Evolutionary conservation across 2,888 invertebrate species (phyloP).

Genomic region (Papilio demoleus): DNA sequence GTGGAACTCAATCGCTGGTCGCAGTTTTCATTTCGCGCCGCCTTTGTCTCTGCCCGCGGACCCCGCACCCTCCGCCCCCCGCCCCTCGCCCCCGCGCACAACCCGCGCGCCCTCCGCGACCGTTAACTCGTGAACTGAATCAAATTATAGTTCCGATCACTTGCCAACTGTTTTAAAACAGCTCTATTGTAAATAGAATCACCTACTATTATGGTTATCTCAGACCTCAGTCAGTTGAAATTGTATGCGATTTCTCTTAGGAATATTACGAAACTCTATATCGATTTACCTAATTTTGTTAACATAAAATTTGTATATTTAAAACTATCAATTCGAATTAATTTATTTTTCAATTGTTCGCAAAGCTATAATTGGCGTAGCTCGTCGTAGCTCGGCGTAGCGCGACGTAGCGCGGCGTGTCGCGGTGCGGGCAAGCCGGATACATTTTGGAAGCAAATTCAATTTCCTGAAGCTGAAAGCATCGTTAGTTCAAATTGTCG

Average conservation of each 20-base stretch:
- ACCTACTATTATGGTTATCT: slow-evolving; percentile 4
- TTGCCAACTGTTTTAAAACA: slow-evolving; percentile 14
- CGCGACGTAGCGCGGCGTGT: too few relatives aligned
- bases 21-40: slow-evolving; percentile 23
- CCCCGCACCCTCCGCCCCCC: too few relatives aligned
- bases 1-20: slow-evolving; percentile 27
- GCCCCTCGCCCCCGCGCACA: neutral
- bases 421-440: slow-evolving; percentile 6
- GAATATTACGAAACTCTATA: neutral
- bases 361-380: too few relatives aligned
- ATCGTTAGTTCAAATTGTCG: slow-evolving; percentile 20
- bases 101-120: neutral
- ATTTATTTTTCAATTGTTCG: too few relatives aligned
- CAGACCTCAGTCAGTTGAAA: neutral
- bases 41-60: slow-evolving; percentile 7
- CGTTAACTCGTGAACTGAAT: slow-evolving; percentile 23
- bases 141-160: slow-evolving; percentile 14
- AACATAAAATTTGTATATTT: too few relatives aligned
- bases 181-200: slow-evolving; percentile 16
- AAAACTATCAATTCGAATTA: too few relatives aligned
- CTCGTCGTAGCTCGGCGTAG: too few relatives aligned
- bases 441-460: slow-evolving; percentile 23
- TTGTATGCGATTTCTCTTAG: neutral
- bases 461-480: slow-evolving; percentile 23
- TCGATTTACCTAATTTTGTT: too few relatives aligned